phyloP scores from a whole-genome alignment of 2,888 invertebrate genomes.

The Chrysina gloriosa region DNA sequence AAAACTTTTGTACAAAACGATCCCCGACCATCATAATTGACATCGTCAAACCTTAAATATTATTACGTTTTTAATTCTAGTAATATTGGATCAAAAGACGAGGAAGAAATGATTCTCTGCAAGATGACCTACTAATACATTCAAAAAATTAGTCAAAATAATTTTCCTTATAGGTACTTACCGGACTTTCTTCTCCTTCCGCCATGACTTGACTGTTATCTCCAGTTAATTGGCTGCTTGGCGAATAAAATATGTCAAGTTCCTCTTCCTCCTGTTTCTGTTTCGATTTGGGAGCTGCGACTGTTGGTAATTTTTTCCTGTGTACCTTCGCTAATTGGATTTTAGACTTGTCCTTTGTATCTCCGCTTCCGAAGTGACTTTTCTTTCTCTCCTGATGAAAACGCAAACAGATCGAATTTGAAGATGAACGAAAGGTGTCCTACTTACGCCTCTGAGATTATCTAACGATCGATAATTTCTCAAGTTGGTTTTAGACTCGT shows the following conservation, averaged over 20 bases:
- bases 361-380: conserved; percentile 33
- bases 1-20: too few relatives aligned
- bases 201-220: conserved; percentile 40
- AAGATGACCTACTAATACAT: not conserved
- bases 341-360: conserved; percentile 28
- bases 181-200: conserved; percentile 32
- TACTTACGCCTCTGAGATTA: conserved; percentile 33
- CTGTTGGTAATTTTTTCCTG: not conserved
- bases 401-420: too few relatives aligned
- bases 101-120: too few relatives aligned
- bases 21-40: too few relatives aligned
- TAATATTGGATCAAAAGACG: too few relatives aligned
- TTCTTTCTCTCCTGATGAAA: conserved; percentile 25
- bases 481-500: conserved; percentile 22
- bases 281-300: conserved; percentile 16
- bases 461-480: conserved; percentile 34
- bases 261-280: conserved; percentile 46
- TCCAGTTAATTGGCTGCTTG: conserved; percentile 46
- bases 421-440: too few relatives aligned
- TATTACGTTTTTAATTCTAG: too few relatives aligned
- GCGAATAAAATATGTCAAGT: conserved; percentile 53
- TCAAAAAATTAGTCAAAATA: not conserved
- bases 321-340: not conserved
- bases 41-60: too few relatives aligned
- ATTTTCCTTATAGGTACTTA: conserved; percentile 13